Base-by-base conservation (phyloP, 1,140 invertebrate species). In the Rhyacophila brunnea region DNA sequence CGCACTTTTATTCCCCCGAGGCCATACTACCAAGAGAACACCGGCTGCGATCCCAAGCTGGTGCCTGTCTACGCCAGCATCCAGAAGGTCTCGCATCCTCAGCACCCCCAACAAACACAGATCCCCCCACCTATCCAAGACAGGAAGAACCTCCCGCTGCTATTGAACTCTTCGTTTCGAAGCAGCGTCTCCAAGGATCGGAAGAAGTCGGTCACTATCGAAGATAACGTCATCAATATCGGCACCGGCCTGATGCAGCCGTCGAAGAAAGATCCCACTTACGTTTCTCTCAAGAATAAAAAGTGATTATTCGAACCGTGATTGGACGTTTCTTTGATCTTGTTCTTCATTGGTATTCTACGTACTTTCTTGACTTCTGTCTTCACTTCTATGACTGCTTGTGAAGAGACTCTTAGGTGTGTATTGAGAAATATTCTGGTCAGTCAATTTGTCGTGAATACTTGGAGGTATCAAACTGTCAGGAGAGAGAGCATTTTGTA, bases 51-150 rank as follows among this genome's bases (percentile, higher is more conserved):
- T 58, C 56, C 64, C 28, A 66, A 62, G 52, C 66, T 68, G 65
- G 67, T 69, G 54, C 70, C 72, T 14, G 67, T 72, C 43, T 72
- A 72, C 58, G 70, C 66, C 38, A 64, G 61, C 40, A 66, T 73
- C 11, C 63, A 67, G 49, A 72, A 72, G 56, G 14, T 35, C 34
- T 62, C 58, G 10, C 62, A 55, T 7, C 64, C n/a, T n/a, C n/a
- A n/a, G n/a, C n/a, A n/a, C n/a, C n/a, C 23, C 23, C 23, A 28
- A 28, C 23, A 28, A 9, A 28, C 23, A 9, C 34, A 72, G 56
- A 13, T 35, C 35, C 64, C 58, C 9, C 62, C 57, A 6, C 64
- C 56, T 19, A 58, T 58, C 35, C 64, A 64, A 5, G 62, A 65
- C 18, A 32, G 62, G 13, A 62, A 63, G 35, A 62, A 50, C 50